phyloP scores from a whole-genome alignment of 1,140 invertebrate genomes.

The Littorina saxatilis region DNA sequence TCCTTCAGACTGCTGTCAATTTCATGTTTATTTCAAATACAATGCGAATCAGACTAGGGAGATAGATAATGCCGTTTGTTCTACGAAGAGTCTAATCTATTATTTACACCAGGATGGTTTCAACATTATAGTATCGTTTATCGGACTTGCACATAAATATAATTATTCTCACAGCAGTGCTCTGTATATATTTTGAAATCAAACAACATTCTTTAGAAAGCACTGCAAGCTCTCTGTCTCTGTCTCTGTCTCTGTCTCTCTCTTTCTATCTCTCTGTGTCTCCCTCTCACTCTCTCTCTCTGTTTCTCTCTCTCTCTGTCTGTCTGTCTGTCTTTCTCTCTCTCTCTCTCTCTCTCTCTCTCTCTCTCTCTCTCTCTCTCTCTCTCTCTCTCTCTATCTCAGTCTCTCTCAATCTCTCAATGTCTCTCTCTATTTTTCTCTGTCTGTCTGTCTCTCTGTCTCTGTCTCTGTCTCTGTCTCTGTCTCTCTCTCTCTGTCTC shows the following conservation, averaged over 20 bases:
- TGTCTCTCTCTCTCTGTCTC: conserved; percentile 7
- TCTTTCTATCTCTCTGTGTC: neutral
- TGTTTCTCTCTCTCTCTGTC: neutral
- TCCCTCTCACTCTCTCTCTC: neutral
- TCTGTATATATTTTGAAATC: too few species aligned
- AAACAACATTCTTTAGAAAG: too few species aligned
- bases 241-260: neutral
- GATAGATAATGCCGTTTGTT: too few species aligned
- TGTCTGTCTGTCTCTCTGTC: neutral
- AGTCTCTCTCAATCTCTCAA: neutral
- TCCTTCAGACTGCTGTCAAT: too few species aligned
- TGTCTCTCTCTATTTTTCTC: conserved; percentile 1
- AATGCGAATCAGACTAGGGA: too few species aligned
- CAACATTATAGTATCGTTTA: too few species aligned
- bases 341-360: neutral
- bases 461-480: conserved; percentile 12
- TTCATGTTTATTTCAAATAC: too few species aligned
- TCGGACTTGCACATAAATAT: too few species aligned
- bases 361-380: neutral
- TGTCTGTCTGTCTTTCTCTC: neutral
- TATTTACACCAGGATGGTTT: too few species aligned
- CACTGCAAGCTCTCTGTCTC: neutral
- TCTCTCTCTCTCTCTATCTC: neutral
- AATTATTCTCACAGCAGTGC: too few species aligned
- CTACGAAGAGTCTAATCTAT: too few species aligned